These are phyloP conservation scores for Mormyrus lacerda DNA, from an alignment of 2,113 vertebrate genomes.

Conservation along the genomic window DNA sequence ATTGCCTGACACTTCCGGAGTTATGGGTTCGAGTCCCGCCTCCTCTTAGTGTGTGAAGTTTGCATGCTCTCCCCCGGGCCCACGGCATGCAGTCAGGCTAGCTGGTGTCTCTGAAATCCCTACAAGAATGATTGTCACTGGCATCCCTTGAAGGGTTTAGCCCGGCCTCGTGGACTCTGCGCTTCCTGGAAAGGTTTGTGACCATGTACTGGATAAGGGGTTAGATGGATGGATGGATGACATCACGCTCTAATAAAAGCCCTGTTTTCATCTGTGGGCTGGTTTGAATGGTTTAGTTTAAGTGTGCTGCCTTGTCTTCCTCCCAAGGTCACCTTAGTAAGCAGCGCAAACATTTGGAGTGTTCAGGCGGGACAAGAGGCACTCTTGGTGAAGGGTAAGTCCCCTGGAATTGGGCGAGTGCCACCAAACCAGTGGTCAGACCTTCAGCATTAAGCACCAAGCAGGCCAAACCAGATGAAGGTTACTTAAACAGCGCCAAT, in stretches of 20 bases:
- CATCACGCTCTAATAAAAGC: not conserved
- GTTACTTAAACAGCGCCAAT: not conserved
- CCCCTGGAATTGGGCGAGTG: not conserved
- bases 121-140: not conserved
- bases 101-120: not conserved
- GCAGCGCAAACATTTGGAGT: not conserved
- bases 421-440: not conserved
- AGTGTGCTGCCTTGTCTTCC: not conserved
- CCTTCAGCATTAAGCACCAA: not conserved
- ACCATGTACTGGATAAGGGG: not conserved
- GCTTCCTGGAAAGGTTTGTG: not conserved
- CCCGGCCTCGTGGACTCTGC: not conserved
- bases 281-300: not conserved
- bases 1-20: not conserved
- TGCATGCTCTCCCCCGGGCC: not conserved
- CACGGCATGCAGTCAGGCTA: not conserved
- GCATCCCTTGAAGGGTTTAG: not conserved
- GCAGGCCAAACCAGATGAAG: not conserved
- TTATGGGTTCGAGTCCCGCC: not conserved
- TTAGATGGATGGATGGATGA: not conserved
- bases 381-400: not conserved
- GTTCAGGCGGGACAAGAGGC: not conserved
- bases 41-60: not conserved
- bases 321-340: not conserved
- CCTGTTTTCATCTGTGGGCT: not conserved